A percentile compares a stretch with the other conserved stretches of the same genome.
Conservation (phyloP, 2,113 vertebrate species). For the Stegastes partitus region DNA sequence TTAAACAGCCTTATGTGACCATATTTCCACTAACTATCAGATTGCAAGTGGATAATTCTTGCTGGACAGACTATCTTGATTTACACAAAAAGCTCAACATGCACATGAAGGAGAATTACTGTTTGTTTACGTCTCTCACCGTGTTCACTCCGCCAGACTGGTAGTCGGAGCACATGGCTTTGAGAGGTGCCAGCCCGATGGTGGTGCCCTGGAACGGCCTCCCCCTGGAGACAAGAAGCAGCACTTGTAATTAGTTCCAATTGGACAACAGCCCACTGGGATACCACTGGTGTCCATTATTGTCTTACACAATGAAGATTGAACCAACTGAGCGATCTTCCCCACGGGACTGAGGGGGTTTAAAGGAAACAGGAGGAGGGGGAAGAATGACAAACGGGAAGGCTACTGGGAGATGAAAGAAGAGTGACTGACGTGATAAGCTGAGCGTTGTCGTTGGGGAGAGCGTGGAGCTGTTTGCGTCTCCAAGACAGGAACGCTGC, state of each 20-base stretch:
- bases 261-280: constrained; percentile 12
- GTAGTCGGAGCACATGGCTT: constrained; percentile 96
- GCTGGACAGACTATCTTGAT: not conserved
- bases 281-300: constrained; percentile 7
- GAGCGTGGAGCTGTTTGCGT: constrained; percentile 87
- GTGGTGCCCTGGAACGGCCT: constrained; percentile 92
- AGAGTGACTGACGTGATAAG: constrained; percentile 90
- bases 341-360: not conserved
- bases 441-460: constrained; percentile 96
- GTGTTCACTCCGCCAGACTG: constrained; percentile 98
- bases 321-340: constrained; percentile 9
- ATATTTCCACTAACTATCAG: not conserved
- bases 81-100: not conserved
- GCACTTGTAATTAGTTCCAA: constrained; percentile 49
- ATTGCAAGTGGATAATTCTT: not conserved
- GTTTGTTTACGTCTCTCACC: constrained; percentile 83
- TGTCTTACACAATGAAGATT: not conserved
- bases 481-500: constrained; percentile 95
- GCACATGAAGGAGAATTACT: not conserved
- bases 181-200: constrained; percentile 95
- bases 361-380: not conserved
- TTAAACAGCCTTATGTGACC: not conserved
- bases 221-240: constrained; percentile 86
- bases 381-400: not conserved
- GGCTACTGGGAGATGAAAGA: not conserved